Evolutionary conservation across 2,888 invertebrate species (phyloP), one percentile per base, ranked within the genome.

Genomic region (Pterostichus niger): DNA sequence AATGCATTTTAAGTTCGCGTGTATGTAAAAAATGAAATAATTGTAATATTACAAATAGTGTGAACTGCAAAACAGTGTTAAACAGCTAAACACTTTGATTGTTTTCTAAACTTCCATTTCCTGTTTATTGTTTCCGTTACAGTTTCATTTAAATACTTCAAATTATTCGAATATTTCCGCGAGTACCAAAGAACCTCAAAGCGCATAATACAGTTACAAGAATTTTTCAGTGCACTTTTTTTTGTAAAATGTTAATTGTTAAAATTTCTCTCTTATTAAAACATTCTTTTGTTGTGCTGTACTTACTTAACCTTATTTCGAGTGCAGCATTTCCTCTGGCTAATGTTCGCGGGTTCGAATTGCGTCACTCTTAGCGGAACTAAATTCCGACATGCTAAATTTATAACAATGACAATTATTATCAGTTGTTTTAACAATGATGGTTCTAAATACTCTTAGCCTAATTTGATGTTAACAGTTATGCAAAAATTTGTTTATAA

Each of bases 311-410:
- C 68, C 68, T 56, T 71, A 71, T 71, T 71, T 71, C 44, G 10
- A 64, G 40, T 71, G 46, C 68, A 71, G 68, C 35, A 49, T 49
- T 64, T 64, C 64, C 64, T 64, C 13, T 40, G 40, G 40, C 9
- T 52, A 52, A 52, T 52, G 52, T 13, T 52, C 52, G n/a, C 68
- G 10, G 44, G 64, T 64, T 31, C 13, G 10, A 2, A 11, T 71
- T 71, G 44, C 68, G 44, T 71, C 68, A 71, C n/a, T 44, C n/a
- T 44, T 71, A 71, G 68, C 68, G 68, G 68, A 71, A 71, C 68
- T 71, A 71, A 71, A 71, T 71, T 71, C 68, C 68, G 68, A 71
- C 68, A 71, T 71, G 68, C 44, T 71, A 24, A 71, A 71, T 71
- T 64, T 44, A 71, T 44, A 71, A 71, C 68, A 71, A 71, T 71